A percentile compares a stretch with the other conserved stretches of the same genome.
phyloP scores from a whole-genome alignment of 2,113 vertebrate genomes.

The Azemiops feae region DNA sequence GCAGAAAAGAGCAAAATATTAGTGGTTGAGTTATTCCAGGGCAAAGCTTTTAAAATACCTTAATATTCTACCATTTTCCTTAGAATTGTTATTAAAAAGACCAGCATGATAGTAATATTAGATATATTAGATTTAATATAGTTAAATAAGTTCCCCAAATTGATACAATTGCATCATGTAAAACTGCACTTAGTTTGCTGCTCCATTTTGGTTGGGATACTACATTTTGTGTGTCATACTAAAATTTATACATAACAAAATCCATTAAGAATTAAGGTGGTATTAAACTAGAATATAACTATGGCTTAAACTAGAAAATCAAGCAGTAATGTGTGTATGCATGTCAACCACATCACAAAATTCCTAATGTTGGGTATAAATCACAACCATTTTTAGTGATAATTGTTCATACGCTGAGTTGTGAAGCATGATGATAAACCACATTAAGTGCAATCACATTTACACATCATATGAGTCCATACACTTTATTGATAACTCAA shows the following conservation, averaged over 20 bases:
- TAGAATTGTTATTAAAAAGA: background rate
- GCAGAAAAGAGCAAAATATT: background rate
- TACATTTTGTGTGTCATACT: background rate
- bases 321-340: background rate
- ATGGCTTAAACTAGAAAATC: background rate
- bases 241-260: background rate
- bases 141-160: background rate
- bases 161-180: background rate
- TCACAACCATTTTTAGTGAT: background rate
- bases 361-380: background rate
- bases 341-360: background rate
- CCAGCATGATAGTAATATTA: background rate
- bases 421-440: background rate
- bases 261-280: background rate
- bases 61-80: background rate
- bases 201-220: background rate
- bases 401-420: background rate
- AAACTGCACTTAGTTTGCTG: background rate
- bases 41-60: background rate
- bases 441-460: background rate
- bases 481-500: slow-evolving; percentile 95
- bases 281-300: background rate
- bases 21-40: background rate
- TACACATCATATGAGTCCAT: slow-evolving; percentile 72
- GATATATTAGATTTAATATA: too few species aligned